Evolutionary conservation across 2,888 invertebrate genomes (phyloP).

Genomic region (Frankliniella fusca): DNA sequence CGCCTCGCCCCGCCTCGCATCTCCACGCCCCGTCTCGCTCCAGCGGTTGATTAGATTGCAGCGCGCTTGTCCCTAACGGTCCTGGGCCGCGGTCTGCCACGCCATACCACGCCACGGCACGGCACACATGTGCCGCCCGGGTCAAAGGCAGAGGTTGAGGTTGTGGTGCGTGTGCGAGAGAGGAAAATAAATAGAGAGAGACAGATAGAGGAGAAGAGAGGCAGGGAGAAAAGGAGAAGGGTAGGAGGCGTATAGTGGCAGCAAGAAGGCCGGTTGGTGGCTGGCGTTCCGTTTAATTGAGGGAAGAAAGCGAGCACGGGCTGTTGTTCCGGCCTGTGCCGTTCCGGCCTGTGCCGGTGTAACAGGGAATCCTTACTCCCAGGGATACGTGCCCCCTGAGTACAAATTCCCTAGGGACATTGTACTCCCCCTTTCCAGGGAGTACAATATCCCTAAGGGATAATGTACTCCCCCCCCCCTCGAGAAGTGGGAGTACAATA

Average conservation of each 20-base stretch:
- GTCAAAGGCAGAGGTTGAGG: background rate
- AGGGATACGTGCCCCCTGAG: too few relatives aligned
- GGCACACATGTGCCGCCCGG: background rate
- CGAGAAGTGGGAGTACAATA: too few relatives aligned
- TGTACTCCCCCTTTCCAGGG: too few relatives aligned
- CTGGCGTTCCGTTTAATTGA: background rate
- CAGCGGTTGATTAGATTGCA: background rate
- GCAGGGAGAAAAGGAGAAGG: background rate
- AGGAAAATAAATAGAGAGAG: background rate
- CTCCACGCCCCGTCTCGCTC: background rate
- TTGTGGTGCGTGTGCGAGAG: background rate
- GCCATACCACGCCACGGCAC: background rate
- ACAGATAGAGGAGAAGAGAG: background rate
- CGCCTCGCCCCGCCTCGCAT: too few relatives aligned
- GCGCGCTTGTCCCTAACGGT: background rate
- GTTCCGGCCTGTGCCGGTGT: too few relatives aligned
- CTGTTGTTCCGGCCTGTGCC: too few relatives aligned
- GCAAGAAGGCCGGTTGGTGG: too few relatives aligned
- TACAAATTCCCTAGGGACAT: too few relatives aligned
- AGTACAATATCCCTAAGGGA: too few relatives aligned
- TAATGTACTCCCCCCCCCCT: too few relatives aligned
- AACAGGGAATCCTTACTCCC: too few relatives aligned
- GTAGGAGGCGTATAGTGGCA: background rate
- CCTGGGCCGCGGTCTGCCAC: background rate
- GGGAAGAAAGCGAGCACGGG: background rate